Base-by-base conservation (phyloP, 2,113 vertebrate genomes). In the Gila orcuttii region DNA sequence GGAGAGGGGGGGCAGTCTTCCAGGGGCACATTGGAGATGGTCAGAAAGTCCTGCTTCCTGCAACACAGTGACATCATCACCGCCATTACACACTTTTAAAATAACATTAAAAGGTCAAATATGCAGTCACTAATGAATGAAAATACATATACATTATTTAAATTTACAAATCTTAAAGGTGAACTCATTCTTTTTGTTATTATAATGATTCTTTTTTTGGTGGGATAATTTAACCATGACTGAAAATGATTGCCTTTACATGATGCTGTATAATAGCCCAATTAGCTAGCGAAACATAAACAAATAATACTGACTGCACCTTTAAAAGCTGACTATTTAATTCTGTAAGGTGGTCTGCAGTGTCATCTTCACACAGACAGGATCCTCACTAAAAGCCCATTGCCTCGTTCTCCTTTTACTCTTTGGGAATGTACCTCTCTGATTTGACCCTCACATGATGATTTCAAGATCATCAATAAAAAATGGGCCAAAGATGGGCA, bases 1-100 rank as follows among this genome's bases (percentile, higher is more conserved):
- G 97, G 97, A 0, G 97, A 97, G 21, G 96, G 94, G 0, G 96
- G 97, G 85, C 95, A 95, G 89, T 97, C 96, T 0, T 94, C 92
- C 74, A 92, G 79, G 0, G 93, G 85, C 82, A 91, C 95, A 93
- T 97, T 95, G 0, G 96, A 85, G 92, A 94, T 94, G 92, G 92
- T 96, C 91, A 96, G 94, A 90, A 96, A 91, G 91, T 98, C 97
- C 93, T 98, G 97, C 81, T 97, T 99, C 94, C 97, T 99, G 94
- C 9, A 91, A 88, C 92, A 86, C 59, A 93, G 91, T 50, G 86
- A 36, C 62, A 64, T 73, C 57, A 86, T 25, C 28, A 78, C 6
- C 2, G 13, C 79, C 39, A 76, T 59, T 62, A 2, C 9, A 15
- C 23, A 28, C 57, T 69, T 33, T 71, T 73, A 78, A 62, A 82